Evolutionary conservation across 2,888 invertebrate species (phyloP), one percentile per base, ranked within the genome.

Genomic region (Trilocha varians): DNA sequence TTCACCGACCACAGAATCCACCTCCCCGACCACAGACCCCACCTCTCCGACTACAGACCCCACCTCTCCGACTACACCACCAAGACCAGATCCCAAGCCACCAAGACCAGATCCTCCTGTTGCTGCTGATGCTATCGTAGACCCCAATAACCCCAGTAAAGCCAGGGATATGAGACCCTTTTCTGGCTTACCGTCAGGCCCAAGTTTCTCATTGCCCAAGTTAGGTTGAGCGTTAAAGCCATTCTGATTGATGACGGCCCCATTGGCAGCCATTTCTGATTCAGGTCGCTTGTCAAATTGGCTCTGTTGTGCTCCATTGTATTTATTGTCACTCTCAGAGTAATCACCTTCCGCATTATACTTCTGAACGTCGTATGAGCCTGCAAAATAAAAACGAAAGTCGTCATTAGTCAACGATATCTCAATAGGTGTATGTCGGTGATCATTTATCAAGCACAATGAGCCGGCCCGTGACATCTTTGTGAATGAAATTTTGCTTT

Each of bases 311-410:
- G 55, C 62, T 39, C 52, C 54, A 62, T 76, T 74, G 65, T 70
- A 64, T 57, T 60, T 62, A 36, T 54, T 60, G 48, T 63, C 67
- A 52, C 57, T 65, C 57, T 70, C 69, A 50, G 70, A 59, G 62
- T 78, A 72, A 70, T 78, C 75, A 52, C 67, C 62, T 52, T 61
- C 78, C 35, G 64, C 60, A 75, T 84, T 83, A 71, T 84, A 77
- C 55, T 77, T 82, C 56, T 73, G 67, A 48, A 78, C 70, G 48
- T 80, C 73, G 65, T 84, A 84, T 46, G 82, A 77, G 70, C 84
- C 85, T 85, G 80, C 59, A 78, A 25, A 84, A 74, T 75, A 72
- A 78, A 80, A 84, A 82, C 51, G 80, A 84, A 84, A 85, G 80
- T 77, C 68, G 63, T 66, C 57, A 80, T 83, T 78, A 75, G 70